A percentile compares a stretch with the other conserved stretches of the same genome.
Conservation (phyloP, 1,140 invertebrate species). For the Philotrypesis tridentata region DNA sequence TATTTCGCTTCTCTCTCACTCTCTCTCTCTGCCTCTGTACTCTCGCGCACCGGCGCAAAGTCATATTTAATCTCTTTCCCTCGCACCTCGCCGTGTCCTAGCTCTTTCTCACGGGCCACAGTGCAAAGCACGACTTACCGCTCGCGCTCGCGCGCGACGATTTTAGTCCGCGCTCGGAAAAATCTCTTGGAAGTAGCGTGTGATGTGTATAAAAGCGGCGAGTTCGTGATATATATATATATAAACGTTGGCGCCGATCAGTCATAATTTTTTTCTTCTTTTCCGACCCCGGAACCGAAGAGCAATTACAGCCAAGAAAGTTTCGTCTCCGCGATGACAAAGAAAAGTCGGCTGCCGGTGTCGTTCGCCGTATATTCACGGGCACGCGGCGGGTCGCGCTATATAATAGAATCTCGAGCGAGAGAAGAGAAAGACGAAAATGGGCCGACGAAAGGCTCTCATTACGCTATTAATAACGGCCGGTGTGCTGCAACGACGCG, state of each 20-base stretch:
- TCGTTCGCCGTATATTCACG: constrained; percentile 21
- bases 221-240: no score
- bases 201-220: no score
- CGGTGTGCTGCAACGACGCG: neutral
- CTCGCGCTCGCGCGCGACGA: neutral
- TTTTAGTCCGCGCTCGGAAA: neutral
- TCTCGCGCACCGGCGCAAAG: neutral
- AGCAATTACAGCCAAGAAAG: neutral
- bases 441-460: constrained; percentile 25
- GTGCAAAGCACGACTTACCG: neutral
- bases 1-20: neutral
- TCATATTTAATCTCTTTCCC: constrained; percentile 1
- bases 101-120: constrained; percentile 3
- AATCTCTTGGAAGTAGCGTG: no score
- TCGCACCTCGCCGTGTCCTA: neutral
- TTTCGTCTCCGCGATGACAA: neutral
- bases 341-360: neutral
- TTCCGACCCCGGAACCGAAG: neutral
- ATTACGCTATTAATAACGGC: constrained; percentile 49
- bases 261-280: no score
- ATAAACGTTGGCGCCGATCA: no score
- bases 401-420: neutral
- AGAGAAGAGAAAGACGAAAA: constrained; percentile 3
- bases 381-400: constrained; percentile 2
- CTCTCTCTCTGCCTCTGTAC: neutral